Percentiles rank a stretch among this genome's conserved stretches.
Conservation (phyloP, 2,113 vertebrate genomes). For the Paramormyrops kingsleyae region DNA sequence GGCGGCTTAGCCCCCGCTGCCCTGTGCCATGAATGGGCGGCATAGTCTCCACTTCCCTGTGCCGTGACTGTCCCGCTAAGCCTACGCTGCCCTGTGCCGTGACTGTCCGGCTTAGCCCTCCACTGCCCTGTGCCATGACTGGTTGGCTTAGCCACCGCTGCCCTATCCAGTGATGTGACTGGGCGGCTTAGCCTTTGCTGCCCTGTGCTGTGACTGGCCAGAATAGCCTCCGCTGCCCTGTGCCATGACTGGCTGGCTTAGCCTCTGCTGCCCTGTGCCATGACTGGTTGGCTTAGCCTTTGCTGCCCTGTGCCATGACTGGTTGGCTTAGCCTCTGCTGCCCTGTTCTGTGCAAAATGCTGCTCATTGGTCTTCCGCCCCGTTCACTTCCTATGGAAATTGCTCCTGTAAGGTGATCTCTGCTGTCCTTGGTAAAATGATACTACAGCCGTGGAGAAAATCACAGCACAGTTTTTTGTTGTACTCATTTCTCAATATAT, state of each 20-base stretch:
- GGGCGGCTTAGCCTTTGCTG: not conserved
- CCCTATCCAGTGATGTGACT: not conserved
- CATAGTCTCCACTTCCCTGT: not conserved
- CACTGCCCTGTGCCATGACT: not conserved
- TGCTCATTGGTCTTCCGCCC: not conserved
- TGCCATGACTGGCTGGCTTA: too few species aligned
- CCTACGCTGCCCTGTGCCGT: not conserved
- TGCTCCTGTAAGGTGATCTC: not conserved
- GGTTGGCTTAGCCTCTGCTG: too few species aligned
- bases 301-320: too few species aligned
- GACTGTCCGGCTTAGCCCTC: not conserved
- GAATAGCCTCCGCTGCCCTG: too few species aligned
- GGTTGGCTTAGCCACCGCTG: not conserved
- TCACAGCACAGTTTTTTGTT: too few species aligned
- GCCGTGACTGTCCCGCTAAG: accelerated
- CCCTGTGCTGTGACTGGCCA: not conserved
- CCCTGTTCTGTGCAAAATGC: not conserved
- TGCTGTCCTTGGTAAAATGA: not conserved
- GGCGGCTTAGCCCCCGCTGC: not conserved
- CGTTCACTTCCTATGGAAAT: not conserved
- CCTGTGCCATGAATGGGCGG: not conserved
- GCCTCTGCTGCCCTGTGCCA: too few species aligned
- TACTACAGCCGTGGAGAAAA: not conserved
- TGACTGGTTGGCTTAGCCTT: too few species aligned
- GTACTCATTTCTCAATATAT: too few species aligned